Evolutionary conservation across 2,113 vertebrate genomes (phyloP).

Genomic region (Tichodroma muraria): DNA sequence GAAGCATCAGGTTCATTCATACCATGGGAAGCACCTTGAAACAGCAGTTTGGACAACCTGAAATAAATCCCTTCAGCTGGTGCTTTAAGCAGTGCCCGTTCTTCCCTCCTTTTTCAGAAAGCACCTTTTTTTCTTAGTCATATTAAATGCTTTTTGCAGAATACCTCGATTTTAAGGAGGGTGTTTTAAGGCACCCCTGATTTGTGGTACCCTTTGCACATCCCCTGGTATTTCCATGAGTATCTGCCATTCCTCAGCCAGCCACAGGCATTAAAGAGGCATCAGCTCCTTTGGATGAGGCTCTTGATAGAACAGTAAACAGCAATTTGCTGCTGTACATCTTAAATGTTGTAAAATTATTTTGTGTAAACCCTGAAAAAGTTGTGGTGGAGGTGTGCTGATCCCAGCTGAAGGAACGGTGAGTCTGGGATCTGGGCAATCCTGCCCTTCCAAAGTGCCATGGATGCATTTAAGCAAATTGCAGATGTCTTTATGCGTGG

Average conservation of each 20-base stretch:
- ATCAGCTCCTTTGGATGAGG: not conserved
- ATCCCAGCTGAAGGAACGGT: not conserved
- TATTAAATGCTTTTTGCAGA: not conserved
- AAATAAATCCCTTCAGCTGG: not conserved
- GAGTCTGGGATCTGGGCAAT: not conserved
- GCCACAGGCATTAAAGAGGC: not conserved
- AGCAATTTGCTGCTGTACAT: not conserved
- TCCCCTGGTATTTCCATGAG: not conserved
- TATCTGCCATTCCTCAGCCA: not conserved
- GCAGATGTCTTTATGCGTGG: not conserved
- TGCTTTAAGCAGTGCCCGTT: not conserved
- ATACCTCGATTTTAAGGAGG: not conserved
- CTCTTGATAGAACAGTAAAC: not conserved
- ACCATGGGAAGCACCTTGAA: not conserved
- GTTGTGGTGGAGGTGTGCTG: not conserved
- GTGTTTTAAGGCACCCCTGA: not conserved
- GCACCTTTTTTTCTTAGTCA: not conserved
- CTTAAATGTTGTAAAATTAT: not conserved
- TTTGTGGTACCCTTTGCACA: not conserved
- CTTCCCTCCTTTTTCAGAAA: not conserved
- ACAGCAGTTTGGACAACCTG: not conserved
- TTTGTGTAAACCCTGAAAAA: not conserved
- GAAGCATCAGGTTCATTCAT: not conserved
- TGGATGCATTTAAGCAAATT: not conserved
- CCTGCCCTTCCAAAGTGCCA: not conserved